phyloP scores from a whole-genome alignment of 2,797 vertebrate genomes.

The Sciurus carolinensis region DNA sequence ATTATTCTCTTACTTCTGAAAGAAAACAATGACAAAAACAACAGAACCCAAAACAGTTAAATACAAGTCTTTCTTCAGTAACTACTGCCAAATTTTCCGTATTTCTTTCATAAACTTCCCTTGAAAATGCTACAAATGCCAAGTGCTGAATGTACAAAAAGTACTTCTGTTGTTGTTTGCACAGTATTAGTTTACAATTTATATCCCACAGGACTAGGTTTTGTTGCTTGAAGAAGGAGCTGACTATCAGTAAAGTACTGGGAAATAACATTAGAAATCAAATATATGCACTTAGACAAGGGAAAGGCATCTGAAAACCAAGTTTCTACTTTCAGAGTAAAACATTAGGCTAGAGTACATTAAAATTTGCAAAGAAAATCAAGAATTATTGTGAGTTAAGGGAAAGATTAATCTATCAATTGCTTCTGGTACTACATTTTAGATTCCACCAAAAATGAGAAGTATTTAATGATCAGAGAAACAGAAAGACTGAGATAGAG shows the following conservation, averaged over 20 bases:
- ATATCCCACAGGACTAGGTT: constrained; percentile 1
- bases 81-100: background rate
- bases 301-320: constrained; percentile 45
- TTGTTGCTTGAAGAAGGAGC: constrained; percentile 52
- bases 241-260: constrained; percentile 32
- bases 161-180: constrained; percentile 67
- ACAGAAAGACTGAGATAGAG: background rate
- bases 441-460: background rate
- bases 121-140: constrained; percentile 47
- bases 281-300: constrained; percentile 21
- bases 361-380: constrained; percentile 56
- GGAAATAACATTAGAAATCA: constrained; percentile 64
- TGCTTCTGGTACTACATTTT: background rate
- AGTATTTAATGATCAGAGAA: background rate
- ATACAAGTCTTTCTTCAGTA: constrained; percentile 40
- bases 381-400: background rate
- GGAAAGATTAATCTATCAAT: background rate
- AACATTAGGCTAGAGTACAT: background rate
- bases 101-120: constrained; percentile 44
- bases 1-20: constrained; percentile 10
- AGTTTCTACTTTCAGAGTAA: constrained; percentile 33
- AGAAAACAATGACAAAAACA: background rate
- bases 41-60: constrained; percentile 18
- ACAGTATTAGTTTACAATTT: constrained; percentile 68
- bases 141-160: constrained; percentile 73